A percentile compares a stretch with the other conserved stretches of the same genome.
phyloP scores from a whole-genome alignment of 1,140 invertebrate species.

The Nebria ingens region DNA sequence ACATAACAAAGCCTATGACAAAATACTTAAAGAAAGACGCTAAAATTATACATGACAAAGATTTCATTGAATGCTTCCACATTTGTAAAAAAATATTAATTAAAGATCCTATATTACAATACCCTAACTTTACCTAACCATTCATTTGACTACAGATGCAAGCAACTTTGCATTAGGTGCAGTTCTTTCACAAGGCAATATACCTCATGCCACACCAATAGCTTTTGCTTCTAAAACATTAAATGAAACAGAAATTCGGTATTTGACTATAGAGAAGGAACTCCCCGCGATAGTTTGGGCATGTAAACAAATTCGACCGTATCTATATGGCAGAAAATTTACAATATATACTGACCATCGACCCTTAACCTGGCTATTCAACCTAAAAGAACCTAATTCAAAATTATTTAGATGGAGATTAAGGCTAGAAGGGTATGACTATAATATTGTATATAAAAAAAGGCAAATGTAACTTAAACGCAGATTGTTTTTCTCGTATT shows the following conservation, averaged over 20 bases:
- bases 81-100: too few relatives aligned
- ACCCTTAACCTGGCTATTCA: not conserved
- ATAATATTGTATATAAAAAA: too few relatives aligned
- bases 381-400: conserved; percentile 13
- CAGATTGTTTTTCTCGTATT: too few relatives aligned
- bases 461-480: too few relatives aligned
- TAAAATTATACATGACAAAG: not conserved
- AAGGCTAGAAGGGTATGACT: too few relatives aligned
- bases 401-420: too few relatives aligned
- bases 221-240: conserved; percentile 11
- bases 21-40: not conserved
- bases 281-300: conserved; percentile 12
- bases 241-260: conserved; percentile 2
- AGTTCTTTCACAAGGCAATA: conserved; percentile 20
- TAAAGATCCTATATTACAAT: conserved; percentile 14
- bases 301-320: conserved; percentile 8
- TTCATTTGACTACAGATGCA: conserved; percentile 24
- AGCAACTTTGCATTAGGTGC: conserved; percentile 16
- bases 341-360: conserved; percentile 9
- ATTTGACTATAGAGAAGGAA: conserved; percentile 12
- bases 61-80: too few relatives aligned
- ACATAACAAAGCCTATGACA: conserved; percentile 23
- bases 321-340: conserved; percentile 11
- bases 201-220: conserved; percentile 6
- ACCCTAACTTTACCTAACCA: conserved; percentile 20